Evolutionary conservation across 1,140 invertebrate species (phyloP).

Genomic region (Lethrus apterus): DNA sequence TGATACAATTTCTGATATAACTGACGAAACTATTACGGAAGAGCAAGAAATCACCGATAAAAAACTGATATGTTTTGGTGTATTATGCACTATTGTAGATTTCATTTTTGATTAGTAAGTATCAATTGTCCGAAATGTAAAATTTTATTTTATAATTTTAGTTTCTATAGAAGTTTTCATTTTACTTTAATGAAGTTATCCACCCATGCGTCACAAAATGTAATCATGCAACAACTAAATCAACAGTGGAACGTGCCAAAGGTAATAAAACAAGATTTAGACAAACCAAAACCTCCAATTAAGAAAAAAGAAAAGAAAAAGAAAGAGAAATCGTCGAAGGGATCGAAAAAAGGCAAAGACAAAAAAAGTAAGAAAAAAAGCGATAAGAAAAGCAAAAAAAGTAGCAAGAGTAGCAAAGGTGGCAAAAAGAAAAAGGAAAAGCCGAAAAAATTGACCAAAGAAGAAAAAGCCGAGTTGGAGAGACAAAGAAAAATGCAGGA

Average conservation of each 20-base stretch:
- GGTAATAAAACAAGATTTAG: slow-evolving; percentile 21
- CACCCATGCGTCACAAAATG: slow-evolving; percentile 15
- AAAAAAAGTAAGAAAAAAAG: slow-evolving; percentile 11
- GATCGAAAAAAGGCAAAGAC: slow-evolving; percentile 8
- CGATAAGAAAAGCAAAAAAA: slow-evolving; percentile 8
- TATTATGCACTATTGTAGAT: slow-evolving; percentile 14
- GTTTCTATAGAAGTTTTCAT: slow-evolving; percentile 18
- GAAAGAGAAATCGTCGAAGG: slow-evolving; percentile 9
- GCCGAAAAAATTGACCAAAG: slow-evolving; percentile 18
- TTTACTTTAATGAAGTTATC: slow-evolving; percentile 15
- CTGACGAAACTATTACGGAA: background rate
- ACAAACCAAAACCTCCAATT: slow-evolving; percentile 24
- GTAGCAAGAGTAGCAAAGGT: slow-evolving; percentile 18
- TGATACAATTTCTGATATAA: too few relatives aligned
- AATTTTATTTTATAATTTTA: slow-evolving; percentile 10
- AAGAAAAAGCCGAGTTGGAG: slow-evolving; percentile 23
- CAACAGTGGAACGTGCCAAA: slow-evolving; percentile 28
- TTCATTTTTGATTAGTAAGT: slow-evolving; percentile 20
- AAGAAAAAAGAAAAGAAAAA: slow-evolving; percentile 12
- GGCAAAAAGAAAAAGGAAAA: slow-evolving; percentile 23
- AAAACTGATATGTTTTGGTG: slow-evolving; percentile 7
- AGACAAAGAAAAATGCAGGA: slow-evolving; percentile 15
- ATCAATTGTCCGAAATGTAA: background rate
- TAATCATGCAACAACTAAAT: slow-evolving; percentile 27
- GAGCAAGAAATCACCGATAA: background rate